A percentile compares a stretch with the other conserved stretches of the same genome.
These are phyloP conservation scores for Casuarius casuarius DNA, from an alignment of 2,113 vertebrate species.

Conservation along the genomic window DNA sequence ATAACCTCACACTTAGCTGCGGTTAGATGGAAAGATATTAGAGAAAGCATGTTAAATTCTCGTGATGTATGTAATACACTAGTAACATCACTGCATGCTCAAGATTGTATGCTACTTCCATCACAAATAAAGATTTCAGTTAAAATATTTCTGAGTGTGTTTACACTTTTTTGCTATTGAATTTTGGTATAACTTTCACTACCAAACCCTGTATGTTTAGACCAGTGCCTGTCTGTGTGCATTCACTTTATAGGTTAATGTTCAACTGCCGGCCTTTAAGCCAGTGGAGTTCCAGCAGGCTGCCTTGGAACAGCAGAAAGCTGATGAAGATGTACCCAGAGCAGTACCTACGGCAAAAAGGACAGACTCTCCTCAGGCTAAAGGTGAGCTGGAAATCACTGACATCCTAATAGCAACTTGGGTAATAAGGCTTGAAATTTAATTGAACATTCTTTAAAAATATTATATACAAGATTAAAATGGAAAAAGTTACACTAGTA, in stretches of 20 bases:
- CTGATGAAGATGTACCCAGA: not conserved
- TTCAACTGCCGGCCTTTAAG: not conserved
- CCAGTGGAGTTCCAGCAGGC: not conserved
- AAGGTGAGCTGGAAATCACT: conserved; percentile 39
- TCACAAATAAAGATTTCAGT: not conserved
- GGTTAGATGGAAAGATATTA: not conserved
- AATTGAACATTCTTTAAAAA: not conserved
- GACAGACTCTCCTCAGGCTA: not conserved
- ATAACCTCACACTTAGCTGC: not conserved
- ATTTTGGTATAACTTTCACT: not conserved
- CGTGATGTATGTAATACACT: fast-evolving
- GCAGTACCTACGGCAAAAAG: not conserved
- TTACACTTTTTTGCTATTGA: not conserved
- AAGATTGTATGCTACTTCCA: not conserved
- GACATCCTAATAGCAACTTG: not conserved
- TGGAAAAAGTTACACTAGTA: not conserved
- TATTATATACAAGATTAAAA: not conserved
- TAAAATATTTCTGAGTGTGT: not conserved
- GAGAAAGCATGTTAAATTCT: not conserved
- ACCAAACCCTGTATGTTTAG: not conserved
- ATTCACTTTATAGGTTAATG: not conserved
- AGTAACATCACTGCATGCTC: not conserved
- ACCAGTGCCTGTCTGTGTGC: not conserved
- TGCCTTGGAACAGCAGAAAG: not conserved
- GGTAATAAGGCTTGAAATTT: not conserved